These are phyloP conservation scores for Drosophila longiperda DNA, from an alignment of 2,888 invertebrate species.

Conservation along the genomic window DNA sequence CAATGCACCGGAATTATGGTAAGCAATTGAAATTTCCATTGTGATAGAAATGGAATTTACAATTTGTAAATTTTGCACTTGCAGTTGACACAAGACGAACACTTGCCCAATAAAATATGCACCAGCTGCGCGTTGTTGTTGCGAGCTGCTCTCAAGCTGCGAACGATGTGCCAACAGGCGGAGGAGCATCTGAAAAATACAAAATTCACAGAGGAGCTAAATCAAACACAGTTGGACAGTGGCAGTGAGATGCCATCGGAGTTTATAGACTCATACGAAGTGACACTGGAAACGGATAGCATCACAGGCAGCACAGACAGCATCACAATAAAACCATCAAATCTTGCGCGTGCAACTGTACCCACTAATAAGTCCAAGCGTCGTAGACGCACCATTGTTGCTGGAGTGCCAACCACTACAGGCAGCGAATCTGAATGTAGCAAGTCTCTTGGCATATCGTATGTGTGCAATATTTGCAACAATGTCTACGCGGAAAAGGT, in stretches of 20 bases:
- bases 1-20: slow-evolving; percentile 76
- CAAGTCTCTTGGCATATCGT: slow-evolving; percentile 14
- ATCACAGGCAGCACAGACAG: slow-evolving; percentile 20
- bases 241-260: slow-evolving; percentile 37
- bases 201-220: slow-evolving; percentile 5
- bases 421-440: slow-evolving; percentile 1
- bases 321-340: slow-evolving; percentile 19
- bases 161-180: slow-evolving; percentile 58
- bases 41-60: neutral
- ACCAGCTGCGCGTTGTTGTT: slow-evolving; percentile 64
- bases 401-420: neutral
- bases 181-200: slow-evolving; percentile 39
- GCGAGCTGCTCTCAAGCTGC: slow-evolving; percentile 60
- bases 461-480: slow-evolving; percentile 79
- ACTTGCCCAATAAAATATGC: slow-evolving; percentile 69
- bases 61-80: neutral
- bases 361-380: neutral
- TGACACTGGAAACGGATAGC: slow-evolving; percentile 36
- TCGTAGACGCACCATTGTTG: slow-evolving; percentile 6
- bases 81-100: slow-evolving; percentile 54
- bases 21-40: neutral
- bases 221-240: slow-evolving; percentile 16
- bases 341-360: neutral
- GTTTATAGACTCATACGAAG: slow-evolving; percentile 51
- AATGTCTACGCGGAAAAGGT: slow-evolving; percentile 79